A percentile compares a stretch with the other conserved stretches of the same genome.
Evolutionary conservation across 2,113 vertebrate genomes (phyloP).

Genomic region (Elaphurus davidianus): DNA sequence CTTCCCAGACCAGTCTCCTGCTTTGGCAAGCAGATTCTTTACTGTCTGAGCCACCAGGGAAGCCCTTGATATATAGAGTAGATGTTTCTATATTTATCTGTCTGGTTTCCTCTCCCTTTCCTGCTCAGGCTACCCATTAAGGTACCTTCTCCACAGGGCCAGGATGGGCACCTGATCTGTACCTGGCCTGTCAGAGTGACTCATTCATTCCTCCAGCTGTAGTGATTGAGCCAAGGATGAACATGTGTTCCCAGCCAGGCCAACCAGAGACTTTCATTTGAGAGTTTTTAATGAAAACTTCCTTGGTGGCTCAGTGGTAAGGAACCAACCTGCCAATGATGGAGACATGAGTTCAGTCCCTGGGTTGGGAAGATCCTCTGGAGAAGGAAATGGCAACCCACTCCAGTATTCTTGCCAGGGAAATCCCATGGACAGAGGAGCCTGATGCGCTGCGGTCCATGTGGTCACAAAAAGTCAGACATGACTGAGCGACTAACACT

Average conservation of each 20-base stretch:
- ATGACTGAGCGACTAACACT: neutral
- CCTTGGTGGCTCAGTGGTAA: neutral
- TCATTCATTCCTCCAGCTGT: neutral
- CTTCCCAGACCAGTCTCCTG: neutral
- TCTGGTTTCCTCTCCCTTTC: neutral
- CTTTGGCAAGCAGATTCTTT: neutral
- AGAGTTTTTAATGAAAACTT: constrained; percentile 5
- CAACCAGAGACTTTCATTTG: neutral
- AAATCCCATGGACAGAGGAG: neutral
- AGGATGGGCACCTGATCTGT: neutral
- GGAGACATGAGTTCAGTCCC: neutral
- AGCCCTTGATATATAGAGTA: neutral
- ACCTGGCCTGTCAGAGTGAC: neutral
- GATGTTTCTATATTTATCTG: neutral
- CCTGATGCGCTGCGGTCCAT: neutral
- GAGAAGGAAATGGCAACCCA: neutral
- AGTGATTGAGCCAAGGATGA: neutral
- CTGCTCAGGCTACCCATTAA: neutral
- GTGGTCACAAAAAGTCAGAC: neutral
- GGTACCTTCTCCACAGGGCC: neutral
- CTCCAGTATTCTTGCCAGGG: neutral
- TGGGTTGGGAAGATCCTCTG: neutral
- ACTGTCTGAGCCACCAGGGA: neutral
- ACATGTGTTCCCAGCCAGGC: neutral
- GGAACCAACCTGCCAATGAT: neutral